Percentiles rank a stretch among this genome's conserved stretches.
phyloP scores from a whole-genome alignment of 2,888 invertebrate genomes.

The Drosophila heteroneura region DNA sequence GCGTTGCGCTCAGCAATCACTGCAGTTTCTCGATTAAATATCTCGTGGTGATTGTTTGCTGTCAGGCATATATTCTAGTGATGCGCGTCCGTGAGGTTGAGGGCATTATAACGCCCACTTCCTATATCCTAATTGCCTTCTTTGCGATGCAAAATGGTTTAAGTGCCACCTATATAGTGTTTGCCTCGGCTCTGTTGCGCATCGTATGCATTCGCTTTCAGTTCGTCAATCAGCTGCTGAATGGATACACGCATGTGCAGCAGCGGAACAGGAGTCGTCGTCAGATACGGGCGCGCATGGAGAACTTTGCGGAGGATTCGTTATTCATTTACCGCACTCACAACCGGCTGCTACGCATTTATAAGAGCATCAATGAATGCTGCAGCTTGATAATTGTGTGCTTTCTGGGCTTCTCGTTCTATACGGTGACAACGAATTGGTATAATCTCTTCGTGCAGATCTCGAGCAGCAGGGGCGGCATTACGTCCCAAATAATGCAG shows the following conservation, averaged over 20 bases:
- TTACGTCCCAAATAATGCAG: conserved; percentile 74
- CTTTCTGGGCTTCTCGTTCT: conserved; percentile 83
- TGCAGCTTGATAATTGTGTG: conserved; percentile 81
- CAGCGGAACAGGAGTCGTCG: conserved; percentile 46
- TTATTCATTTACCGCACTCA: conserved; percentile 82
- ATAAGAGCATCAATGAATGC: conserved; percentile 80
- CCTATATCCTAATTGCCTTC: conserved; percentile 72
- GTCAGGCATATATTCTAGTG: conserved; percentile 77
- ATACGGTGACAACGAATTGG: conserved; percentile 83
- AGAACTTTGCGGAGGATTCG: conserved; percentile 78
- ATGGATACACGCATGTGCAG: conserved; percentile 75
- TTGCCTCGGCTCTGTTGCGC: conserved; percentile 74
- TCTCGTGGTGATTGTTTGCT: conserved; percentile 67
- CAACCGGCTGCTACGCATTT: conserved; percentile 80
- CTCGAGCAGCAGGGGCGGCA: conserved; percentile 68
- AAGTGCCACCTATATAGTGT: conserved; percentile 79
- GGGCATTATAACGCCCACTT: conserved; percentile 59
- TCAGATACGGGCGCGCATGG: conserved; percentile 45
- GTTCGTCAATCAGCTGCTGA: conserved; percentile 78
- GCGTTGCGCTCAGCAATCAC: conserved; percentile 63
- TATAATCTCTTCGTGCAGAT: conserved; percentile 84
- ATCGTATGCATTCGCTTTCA: conserved; percentile 80
- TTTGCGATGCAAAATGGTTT: conserved; percentile 79
- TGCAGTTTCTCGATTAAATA: conserved; percentile 73
- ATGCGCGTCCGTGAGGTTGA: conserved; percentile 61